Evolutionary conservation across 2,888 invertebrate species (phyloP), one percentile per base, ranked within the genome.

Genomic region (Atrina japonica): DNA sequence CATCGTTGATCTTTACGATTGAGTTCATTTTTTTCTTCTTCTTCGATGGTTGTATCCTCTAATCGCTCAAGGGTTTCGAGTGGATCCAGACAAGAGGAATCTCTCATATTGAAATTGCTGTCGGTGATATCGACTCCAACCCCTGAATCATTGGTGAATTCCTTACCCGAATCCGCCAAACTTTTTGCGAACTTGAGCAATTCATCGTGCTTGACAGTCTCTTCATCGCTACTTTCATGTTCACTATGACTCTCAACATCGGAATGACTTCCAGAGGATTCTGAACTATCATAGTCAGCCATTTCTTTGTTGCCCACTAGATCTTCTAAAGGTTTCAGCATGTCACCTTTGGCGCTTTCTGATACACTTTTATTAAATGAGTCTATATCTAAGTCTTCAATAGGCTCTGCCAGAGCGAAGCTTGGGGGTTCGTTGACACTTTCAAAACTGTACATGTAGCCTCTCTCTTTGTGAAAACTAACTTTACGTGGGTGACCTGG

Each of bases 61-160:
- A 74, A 47, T 11, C 56, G 74, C 72, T 78, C 78, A 18, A 76
- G 45, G 25, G 69, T 66, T 56, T 82, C 81, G 7, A 81, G 65
- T 0, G 83, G 76, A 50, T 83, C 84, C 41, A 80, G 69, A 35
- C 35, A 35, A 11, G 84, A 83, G 18, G 83, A 84, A 11, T 82
- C 81, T 11, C 78, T 79, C 7, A 76, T 45, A 35, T 53, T 60
- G 14, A 27, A 21, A 50, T 41, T 27, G 18, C 40, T 43, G 18
- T 50, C 53, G 1, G 76, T 64, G 67, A 79, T 75, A 23, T 79
- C 80, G 47, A 77, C 79, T 7, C 81, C 82, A 45, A 83, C 81
- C 52, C 83, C 83, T 1, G 84, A 85, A 73, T 85, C 85, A 23
- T 78, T 76, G 9, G 85, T 84, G 41, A 76, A 78, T 56, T 84